Evolutionary conservation across 2,888 invertebrate genomes (phyloP).

Genomic region (Dioctria rufipes): DNA sequence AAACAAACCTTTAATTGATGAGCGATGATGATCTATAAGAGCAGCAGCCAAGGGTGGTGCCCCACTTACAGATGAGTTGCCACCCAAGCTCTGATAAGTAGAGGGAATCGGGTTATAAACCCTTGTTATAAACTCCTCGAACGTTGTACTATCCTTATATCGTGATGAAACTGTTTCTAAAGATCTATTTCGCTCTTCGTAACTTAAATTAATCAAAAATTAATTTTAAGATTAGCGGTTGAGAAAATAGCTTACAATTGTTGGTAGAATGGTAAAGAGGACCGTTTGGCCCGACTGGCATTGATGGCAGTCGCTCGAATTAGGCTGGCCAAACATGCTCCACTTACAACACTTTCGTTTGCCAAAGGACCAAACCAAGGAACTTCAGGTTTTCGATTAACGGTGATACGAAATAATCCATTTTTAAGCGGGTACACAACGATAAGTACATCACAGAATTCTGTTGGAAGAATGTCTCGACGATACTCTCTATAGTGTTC

Average conservation of each 20-base stretch:
- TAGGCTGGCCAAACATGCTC: conserved; percentile 81
- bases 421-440: conserved; percentile 94
- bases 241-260: conserved; percentile 80
- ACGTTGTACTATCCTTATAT: conserved; percentile 90
- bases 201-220: conserved; percentile 74
- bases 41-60: conserved; percentile 75
- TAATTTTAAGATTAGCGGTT: conserved; percentile 33
- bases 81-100: conserved; percentile 60
- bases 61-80: conserved; percentile 62
- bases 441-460: conserved; percentile 98
- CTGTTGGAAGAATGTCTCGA: conserved; percentile 97
- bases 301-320: conserved; percentile 92
- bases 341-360: conserved; percentile 84
- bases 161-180: conserved; percentile 88
- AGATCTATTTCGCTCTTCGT: conserved; percentile 90
- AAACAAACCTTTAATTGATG: conserved; percentile 67
- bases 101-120: conserved; percentile 78
- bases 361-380: conserved; percentile 97
- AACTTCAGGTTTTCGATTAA: conserved; percentile 89
- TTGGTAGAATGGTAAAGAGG: conserved; percentile 90
- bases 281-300: conserved; percentile 92
- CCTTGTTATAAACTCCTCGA: conserved; percentile 88
- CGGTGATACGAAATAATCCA: conserved; percentile 89
- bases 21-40: conserved; percentile 72
- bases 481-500: conserved; percentile 97